phyloP scores from a whole-genome alignment of 2,113 vertebrate species.

The Hassar affinis region DNA sequence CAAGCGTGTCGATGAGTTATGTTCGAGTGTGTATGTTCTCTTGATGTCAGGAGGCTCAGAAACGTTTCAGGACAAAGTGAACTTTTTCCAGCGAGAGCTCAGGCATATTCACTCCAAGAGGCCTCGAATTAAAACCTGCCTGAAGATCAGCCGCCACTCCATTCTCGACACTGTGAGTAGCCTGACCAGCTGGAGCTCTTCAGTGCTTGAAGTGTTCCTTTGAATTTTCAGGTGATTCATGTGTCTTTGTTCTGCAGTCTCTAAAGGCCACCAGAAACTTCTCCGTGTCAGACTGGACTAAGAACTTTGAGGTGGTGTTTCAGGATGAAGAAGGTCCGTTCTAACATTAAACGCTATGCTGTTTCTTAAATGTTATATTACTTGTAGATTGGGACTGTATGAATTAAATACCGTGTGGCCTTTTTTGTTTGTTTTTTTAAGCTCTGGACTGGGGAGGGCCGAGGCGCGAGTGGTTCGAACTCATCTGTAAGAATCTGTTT shows the following conservation, averaged over 20 bases:
- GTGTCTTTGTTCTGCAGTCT: slow-evolving; percentile 72
- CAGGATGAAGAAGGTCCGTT: slow-evolving; percentile 95
- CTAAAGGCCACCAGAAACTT: slow-evolving; percentile 94
- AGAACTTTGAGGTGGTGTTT: slow-evolving; percentile 97
- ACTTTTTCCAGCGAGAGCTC: slow-evolving; percentile 95
- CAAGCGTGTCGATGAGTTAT: not conserved
- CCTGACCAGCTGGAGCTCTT: not conserved
- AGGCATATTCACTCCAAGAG: slow-evolving; percentile 91
- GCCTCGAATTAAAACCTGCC: slow-evolving; percentile 89
- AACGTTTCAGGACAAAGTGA: slow-evolving; percentile 98
- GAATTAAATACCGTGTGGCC: slow-evolving; percentile 1
- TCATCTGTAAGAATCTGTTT: slow-evolving; percentile 93
- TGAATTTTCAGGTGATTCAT: not conserved
- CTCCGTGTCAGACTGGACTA: slow-evolving; percentile 97
- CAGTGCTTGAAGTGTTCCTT: not conserved
- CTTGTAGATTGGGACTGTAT: not conserved
- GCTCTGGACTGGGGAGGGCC: slow-evolving; percentile 98
- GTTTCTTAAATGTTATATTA: not conserved
- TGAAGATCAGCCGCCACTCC: slow-evolving; percentile 87
- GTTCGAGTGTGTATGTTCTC: not conserved
- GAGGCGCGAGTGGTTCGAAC: slow-evolving; percentile 96
- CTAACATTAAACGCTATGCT: not conserved
- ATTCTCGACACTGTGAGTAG: slow-evolving; percentile 87
- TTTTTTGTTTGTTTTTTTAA: slow-evolving; percentile 51
- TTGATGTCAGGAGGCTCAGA: slow-evolving; percentile 86